Conservation (phyloP, 2,888 invertebrate genomes). For the Hipparchia semele region DNA sequence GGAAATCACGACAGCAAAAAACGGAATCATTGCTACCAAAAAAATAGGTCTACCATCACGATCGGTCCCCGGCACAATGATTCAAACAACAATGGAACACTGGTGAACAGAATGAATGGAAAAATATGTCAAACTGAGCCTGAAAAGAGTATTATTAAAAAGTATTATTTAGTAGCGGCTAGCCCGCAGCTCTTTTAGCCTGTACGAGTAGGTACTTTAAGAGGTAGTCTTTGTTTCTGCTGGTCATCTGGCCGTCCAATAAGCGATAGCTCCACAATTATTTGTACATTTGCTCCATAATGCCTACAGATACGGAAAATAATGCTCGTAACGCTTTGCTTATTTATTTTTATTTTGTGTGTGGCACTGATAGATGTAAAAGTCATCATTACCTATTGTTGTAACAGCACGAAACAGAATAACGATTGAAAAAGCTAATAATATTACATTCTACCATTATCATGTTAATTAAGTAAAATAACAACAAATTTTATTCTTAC, state of each 20-base stretch:
- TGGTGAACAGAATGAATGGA: constrained; percentile 41
- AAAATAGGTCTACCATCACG: constrained; percentile 41
- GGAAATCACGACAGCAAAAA: constrained; percentile 34
- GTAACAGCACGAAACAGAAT: not conserved
- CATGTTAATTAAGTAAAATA: no score
- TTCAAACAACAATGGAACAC: constrained; percentile 42
- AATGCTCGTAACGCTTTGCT: constrained; percentile 11
- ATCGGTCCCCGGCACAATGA: constrained; percentile 41
- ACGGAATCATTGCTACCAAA: constrained; percentile 38
- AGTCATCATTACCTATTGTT: not conserved
- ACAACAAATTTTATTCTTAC: no score
- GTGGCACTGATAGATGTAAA: not conserved
- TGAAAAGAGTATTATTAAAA: constrained; percentile 45
- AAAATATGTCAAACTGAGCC: constrained; percentile 45
- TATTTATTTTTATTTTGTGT: constrained; percentile 3
- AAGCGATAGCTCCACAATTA: constrained; percentile 16
- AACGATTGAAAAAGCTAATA: not conserved
- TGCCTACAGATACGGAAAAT: not conserved
- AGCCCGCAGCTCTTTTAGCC: constrained; percentile 36
- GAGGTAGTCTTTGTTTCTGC: constrained; percentile 32
- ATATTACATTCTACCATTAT: not conserved
- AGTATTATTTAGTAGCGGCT: constrained; percentile 43
- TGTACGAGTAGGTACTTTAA: constrained; percentile 22
- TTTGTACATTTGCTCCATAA: constrained; percentile 19
- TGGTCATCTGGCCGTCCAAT: constrained; percentile 29